Conservation (phyloP, 2,888 invertebrate species). For the Deilephila porcellus region DNA sequence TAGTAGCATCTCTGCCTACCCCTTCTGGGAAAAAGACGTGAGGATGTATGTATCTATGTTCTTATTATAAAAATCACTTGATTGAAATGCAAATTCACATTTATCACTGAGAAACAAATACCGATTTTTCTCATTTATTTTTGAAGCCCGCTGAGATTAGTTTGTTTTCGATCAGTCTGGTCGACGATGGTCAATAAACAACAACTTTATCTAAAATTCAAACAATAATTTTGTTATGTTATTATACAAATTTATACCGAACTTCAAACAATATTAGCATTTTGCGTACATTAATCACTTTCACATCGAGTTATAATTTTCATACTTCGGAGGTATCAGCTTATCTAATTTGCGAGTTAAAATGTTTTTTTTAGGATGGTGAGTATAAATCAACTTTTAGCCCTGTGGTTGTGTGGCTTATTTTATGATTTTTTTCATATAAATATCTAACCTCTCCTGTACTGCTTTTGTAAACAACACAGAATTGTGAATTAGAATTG, state of each 20-base stretch:
- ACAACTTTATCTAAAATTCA: neutral
- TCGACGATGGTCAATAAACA: too few species aligned
- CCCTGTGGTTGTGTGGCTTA: neutral
- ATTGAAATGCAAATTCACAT: too few species aligned
- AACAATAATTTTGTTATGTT: constrained; percentile 12
- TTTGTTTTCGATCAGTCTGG: too few species aligned
- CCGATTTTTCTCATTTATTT: too few species aligned
- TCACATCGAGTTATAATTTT: constrained; percentile 23
- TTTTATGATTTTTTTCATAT: neutral
- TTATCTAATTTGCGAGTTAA: constrained; percentile 14
- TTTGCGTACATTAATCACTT: constrained; percentile 25
- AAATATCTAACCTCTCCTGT: neutral
- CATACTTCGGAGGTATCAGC: neutral
- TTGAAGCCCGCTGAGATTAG: too few species aligned
- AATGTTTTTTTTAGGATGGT: neutral
- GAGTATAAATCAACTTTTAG: neutral
- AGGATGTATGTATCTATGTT: too few species aligned
- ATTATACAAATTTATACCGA: constrained; percentile 22
- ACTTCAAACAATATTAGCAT: constrained; percentile 27
- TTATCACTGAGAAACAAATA: too few species aligned
- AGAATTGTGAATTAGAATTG: too few species aligned
- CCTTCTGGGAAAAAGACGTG: too few species aligned
- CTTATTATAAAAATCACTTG: too few species aligned
- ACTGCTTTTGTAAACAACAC: too few species aligned
- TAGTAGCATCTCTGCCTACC: too few species aligned